Percentiles rank a stretch among this genome's conserved stretches.
phyloP scores from a whole-genome alignment of 2,888 invertebrate genomes.

The Hemaris fuciformis region DNA sequence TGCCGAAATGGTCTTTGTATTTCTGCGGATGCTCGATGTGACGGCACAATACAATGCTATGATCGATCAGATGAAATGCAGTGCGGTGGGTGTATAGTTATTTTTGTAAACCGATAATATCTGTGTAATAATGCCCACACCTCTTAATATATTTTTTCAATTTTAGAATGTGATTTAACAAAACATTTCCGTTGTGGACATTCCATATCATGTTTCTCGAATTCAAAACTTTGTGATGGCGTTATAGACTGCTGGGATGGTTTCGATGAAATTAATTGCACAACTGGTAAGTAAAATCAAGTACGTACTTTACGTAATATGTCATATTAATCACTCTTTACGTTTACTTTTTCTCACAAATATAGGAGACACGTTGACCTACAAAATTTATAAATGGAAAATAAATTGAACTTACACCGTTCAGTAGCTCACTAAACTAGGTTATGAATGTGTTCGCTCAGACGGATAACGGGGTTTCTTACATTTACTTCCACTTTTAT shows the following conservation, averaged over 20 bases:
- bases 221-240: conserved; percentile 86
- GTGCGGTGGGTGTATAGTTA: too few relatives aligned
- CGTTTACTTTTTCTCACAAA: neutral
- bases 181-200: conserved; percentile 88
- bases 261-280: conserved; percentile 87
- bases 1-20: conserved; percentile 88
- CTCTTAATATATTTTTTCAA: conserved; percentile 16
- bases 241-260: conserved; percentile 90
- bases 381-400: conserved; percentile 35
- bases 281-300: conserved; percentile 33
- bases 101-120: too few relatives aligned
- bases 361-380: conserved; percentile 28
- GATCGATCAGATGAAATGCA: conserved; percentile 88
- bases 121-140: neutral
- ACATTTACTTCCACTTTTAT: conserved; percentile 37
- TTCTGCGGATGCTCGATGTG: conserved; percentile 83
- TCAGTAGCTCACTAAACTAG: conserved; percentile 52
- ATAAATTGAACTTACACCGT: conserved; percentile 46
- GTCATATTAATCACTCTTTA: neutral
- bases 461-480: conserved; percentile 57
- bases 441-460: conserved; percentile 59
- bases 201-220: conserved; percentile 86
- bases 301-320: too few relatives aligned
- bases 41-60: conserved; percentile 87
- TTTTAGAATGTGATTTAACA: conserved; percentile 84